phyloP scores from a whole-genome alignment of 1,140 invertebrate genomes.

The Andricus grossulariae region DNA sequence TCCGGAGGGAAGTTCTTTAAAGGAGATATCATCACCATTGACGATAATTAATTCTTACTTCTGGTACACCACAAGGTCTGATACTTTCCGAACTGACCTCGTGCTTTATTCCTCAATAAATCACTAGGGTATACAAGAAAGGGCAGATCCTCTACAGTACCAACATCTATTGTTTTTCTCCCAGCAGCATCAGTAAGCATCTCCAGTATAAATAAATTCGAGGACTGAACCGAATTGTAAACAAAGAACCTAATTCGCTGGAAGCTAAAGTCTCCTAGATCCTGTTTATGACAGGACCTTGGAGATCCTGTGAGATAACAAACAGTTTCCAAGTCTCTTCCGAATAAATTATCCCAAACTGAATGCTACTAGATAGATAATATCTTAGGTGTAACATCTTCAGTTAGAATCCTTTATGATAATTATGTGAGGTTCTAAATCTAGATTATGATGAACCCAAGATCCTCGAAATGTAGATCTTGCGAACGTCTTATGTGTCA shows the following conservation, averaged over 20 bases:
- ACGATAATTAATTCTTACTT: too few relatives aligned
- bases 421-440: slow-evolving; percentile 14
- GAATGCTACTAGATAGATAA: not conserved
- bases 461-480: not conserved
- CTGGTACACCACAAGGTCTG: too few relatives aligned
- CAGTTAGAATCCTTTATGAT: not conserved
- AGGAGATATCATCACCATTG: too few relatives aligned
- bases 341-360: not conserved
- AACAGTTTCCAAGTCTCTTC: not conserved
- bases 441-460: slow-evolving; percentile 1
- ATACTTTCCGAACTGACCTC: too few relatives aligned
- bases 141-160: not conserved
- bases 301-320: too few relatives aligned
- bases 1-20: too few relatives aligned
- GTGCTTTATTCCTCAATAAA: not conserved
- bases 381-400: not conserved
- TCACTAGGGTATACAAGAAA: not conserved
- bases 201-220: slow-evolving; percentile 12
- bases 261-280: not conserved
- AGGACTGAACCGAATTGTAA: not conserved
- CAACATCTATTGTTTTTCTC: not conserved
- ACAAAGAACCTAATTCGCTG: not conserved
- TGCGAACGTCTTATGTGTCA: slow-evolving; percentile 2
- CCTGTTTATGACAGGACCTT: not conserved
- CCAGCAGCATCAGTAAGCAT: slow-evolving; percentile 5